phyloP scores from a whole-genome alignment of 1,140 invertebrate genomes.

The Drosophila equinoxialis region DNA sequence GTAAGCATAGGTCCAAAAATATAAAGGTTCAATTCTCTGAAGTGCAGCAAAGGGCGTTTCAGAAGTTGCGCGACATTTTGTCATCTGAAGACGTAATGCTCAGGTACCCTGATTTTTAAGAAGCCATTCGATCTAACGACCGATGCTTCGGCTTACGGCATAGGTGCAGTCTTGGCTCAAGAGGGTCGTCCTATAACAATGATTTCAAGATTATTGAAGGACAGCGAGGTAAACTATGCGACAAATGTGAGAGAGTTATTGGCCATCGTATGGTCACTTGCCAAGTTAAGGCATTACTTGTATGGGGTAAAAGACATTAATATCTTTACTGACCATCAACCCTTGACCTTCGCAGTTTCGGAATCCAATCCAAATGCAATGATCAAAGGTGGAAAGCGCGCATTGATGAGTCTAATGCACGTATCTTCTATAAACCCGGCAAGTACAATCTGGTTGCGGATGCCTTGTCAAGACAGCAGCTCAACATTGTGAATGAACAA shows the following conservation, averaged over 20 bases:
- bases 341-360: too few relatives aligned
- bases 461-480: too few relatives aligned
- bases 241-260: not conserved
- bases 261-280: conserved; percentile 26
- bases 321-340: too few relatives aligned
- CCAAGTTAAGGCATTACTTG: conserved; percentile 23
- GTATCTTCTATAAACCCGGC: too few relatives aligned
- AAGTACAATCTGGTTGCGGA: too few relatives aligned
- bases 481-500: too few relatives aligned
- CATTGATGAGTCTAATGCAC: conserved; percentile 13
- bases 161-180: too few relatives aligned
- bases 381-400: too few relatives aligned
- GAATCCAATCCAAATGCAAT: too few relatives aligned
- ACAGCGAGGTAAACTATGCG: too few relatives aligned
- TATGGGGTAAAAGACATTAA: not conserved
- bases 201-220: too few relatives aligned
- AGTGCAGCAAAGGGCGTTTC: not conserved
- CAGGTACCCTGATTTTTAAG: conserved; percentile 58
- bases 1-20: conserved; percentile 13
- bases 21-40: conserved; percentile 15
- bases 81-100: conserved; percentile 68
- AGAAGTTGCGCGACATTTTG: conserved; percentile 3
- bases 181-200: not conserved
- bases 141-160: conserved; percentile 46
- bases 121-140: conserved; percentile 53